Evolutionary conservation across 2,797 vertebrate species (phyloP).

Genomic region (Myoxocephalus aenaeus): DNA sequence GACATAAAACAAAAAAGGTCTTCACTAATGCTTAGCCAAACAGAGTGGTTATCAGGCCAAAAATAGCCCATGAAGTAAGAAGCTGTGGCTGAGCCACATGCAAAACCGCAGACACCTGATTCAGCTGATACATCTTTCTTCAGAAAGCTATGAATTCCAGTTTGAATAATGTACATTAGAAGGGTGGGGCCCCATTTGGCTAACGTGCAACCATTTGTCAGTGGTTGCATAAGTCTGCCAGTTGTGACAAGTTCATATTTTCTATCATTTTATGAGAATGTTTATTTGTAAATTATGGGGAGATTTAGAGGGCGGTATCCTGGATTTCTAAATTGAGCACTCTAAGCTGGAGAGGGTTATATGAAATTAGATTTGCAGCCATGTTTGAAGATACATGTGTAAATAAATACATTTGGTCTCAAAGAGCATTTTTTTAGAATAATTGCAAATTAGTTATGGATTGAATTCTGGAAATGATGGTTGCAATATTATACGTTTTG

Average conservation of each 20-base stretch:
- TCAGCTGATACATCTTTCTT: slow-evolving; percentile 14
- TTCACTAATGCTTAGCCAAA: slow-evolving; percentile 42
- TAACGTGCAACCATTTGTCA: neutral
- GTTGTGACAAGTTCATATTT: neutral
- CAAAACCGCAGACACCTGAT: slow-evolving; percentile 13
- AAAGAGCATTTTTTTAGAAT: neutral
- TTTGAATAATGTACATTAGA: slow-evolving; percentile 4
- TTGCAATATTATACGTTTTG: neutral
- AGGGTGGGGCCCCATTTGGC: neutral
- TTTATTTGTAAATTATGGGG: neutral
- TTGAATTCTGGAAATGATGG: neutral
- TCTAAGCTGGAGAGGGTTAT: neutral
- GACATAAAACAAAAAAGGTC: slow-evolving; percentile 44
- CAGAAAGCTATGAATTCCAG: slow-evolving; percentile 5
- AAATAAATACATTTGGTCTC: neutral
- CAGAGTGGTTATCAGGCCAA: slow-evolving; percentile 19
- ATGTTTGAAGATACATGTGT: neutral
- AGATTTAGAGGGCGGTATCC: neutral
- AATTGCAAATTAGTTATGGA: neutral
- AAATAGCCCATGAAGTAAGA: slow-evolving; percentile 37
- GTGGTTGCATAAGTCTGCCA: neutral
- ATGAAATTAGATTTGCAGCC: neutral
- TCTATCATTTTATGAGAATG: neutral
- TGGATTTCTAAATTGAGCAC: slow-evolving; percentile 1
- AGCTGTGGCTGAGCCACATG: slow-evolving; percentile 12